A percentile compares a stretch with the other conserved stretches of the same genome.
Conservation (phyloP, 2,113 vertebrate genomes). For the Perca fluviatilis region DNA sequence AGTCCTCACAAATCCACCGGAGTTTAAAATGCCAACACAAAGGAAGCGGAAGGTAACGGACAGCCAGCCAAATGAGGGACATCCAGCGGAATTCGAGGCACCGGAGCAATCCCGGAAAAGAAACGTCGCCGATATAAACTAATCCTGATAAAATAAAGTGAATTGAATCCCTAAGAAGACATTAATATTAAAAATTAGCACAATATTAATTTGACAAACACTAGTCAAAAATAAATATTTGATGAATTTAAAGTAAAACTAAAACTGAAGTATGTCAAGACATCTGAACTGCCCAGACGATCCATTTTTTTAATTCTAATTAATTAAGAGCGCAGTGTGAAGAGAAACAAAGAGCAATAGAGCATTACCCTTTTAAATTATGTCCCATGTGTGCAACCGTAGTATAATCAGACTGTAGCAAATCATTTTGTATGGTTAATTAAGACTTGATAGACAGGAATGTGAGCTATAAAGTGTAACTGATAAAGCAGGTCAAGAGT, state of each 20-base stretch:
- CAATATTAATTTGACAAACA: too few species aligned
- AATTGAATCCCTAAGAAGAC: too few species aligned
- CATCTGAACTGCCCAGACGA: neutral
- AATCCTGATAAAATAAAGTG: too few species aligned
- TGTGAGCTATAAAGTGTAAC: neutral
- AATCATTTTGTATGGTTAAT: conserved; percentile 22
- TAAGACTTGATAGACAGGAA: conserved; percentile 19
- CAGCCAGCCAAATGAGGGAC: too few species aligned
- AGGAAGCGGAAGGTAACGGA: too few species aligned
- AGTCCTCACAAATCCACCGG: too few species aligned
- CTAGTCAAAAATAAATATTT: neutral
- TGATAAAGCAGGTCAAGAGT: conserved; percentile 10
- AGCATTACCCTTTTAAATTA: conserved; percentile 1
- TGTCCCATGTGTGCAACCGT: neutral
- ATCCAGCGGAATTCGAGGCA: too few species aligned
- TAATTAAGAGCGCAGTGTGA: neutral
- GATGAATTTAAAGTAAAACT: neutral
- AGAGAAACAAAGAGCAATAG: neutral
- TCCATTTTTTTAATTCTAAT: neutral
- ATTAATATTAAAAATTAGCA: too few species aligned
- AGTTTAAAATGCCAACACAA: too few species aligned
- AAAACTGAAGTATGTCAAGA: neutral
- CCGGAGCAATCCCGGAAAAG: too few species aligned
- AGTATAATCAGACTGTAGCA: conserved; percentile 4
- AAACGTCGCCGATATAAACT: too few species aligned